These are phyloP conservation scores for Ormyrus pomaceus DNA, from an alignment of 2,888 invertebrate species.

Conservation along the genomic window DNA sequence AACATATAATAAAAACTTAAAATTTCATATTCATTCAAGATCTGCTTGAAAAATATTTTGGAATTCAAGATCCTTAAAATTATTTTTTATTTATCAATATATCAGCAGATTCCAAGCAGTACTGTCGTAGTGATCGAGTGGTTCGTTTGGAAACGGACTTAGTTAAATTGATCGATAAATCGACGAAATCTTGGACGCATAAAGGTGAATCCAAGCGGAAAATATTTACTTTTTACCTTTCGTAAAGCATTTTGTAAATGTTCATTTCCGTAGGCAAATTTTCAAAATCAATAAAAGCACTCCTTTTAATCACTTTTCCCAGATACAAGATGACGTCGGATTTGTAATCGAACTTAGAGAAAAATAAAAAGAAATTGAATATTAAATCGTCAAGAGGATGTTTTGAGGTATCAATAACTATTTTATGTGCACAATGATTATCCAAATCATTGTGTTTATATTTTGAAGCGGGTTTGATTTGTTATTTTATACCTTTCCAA, in stretches of 20 bases:
- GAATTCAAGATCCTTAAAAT: too few species aligned
- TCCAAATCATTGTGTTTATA: conserved; percentile 23
- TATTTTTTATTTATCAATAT: too few species aligned
- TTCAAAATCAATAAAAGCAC: conserved; percentile 69
- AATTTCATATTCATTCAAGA: too few species aligned
- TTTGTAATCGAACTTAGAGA: conserved; percentile 73
- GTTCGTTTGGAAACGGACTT: conserved; percentile 71
- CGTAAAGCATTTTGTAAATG: conserved; percentile 47
- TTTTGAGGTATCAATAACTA: conserved; percentile 1
- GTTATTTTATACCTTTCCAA: too few species aligned
- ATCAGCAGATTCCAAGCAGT: too few species aligned
- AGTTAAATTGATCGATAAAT: conserved; percentile 79
- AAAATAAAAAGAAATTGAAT: conserved; percentile 75
- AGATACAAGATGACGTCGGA: conserved; percentile 74
- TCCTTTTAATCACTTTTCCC: conserved; percentile 73
- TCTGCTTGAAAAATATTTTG: too few species aligned
- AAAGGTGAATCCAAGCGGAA: conserved; percentile 75
- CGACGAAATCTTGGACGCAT: conserved; percentile 81
- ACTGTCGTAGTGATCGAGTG: too few species aligned
- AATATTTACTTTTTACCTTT: conserved; percentile 62
- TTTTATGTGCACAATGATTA: background rate
- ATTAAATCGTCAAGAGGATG: conserved; percentile 66
- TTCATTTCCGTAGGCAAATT: conserved; percentile 60
- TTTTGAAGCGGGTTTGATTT: too few species aligned
- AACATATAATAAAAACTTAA: too few species aligned